phyloP scores from a whole-genome alignment of 2,888 invertebrate genomes.

The Sminthurinus aureus region DNA sequence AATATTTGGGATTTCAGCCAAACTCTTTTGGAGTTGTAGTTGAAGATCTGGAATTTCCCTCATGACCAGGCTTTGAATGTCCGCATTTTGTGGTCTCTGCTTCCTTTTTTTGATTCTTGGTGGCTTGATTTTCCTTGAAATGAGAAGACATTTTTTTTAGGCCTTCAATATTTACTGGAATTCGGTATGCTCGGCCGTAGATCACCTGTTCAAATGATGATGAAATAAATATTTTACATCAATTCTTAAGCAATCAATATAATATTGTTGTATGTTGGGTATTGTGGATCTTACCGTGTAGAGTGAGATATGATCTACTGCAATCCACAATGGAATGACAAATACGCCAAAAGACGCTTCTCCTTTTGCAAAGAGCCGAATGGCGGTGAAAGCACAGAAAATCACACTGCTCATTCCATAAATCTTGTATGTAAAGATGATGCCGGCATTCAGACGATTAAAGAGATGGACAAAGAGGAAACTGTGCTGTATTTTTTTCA shows the following conservation, averaged over 20 bases:
- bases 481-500: neutral
- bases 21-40: too few relatives aligned
- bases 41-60: too few relatives aligned
- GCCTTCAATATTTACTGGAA: neutral
- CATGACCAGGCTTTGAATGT: neutral
- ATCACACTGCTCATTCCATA: neutral
- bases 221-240: too few relatives aligned
- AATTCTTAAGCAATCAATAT: too few relatives aligned
- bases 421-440: neutral
- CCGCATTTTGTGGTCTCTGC: neutral
- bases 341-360: neutral
- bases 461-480: neutral
- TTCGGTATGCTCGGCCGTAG: neutral
- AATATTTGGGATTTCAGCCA: neutral
- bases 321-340: neutral
- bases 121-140: neutral
- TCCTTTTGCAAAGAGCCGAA: neutral
- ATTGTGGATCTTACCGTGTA: too few relatives aligned
- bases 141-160: neutral
- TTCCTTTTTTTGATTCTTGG: neutral
- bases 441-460: neutral
- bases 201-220: too few relatives aligned
- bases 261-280: too few relatives aligned
- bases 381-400: neutral
- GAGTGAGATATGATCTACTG: neutral